These are phyloP conservation scores for Catostomus latipinnis DNA, from an alignment of 2,797 vertebrate genomes.

Conservation along the genomic window DNA sequence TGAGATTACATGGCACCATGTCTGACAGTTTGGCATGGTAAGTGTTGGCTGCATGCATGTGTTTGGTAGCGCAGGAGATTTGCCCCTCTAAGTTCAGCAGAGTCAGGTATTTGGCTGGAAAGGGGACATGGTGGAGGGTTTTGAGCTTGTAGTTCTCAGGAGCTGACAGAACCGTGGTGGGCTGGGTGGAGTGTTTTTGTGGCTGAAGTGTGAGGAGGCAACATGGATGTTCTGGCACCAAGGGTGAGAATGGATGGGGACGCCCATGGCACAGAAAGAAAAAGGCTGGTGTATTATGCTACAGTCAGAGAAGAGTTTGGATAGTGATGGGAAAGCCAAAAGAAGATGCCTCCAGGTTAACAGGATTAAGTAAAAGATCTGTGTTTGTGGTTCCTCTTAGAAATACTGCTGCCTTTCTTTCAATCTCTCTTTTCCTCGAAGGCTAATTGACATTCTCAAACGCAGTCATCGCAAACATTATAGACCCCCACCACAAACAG, in stretches of 20 bases:
- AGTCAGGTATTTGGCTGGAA: conserved; percentile 59
- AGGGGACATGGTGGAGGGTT: conserved; percentile 34
- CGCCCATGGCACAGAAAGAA: conserved; percentile 26
- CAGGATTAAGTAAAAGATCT: conserved; percentile 60
- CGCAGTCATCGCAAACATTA: conserved; percentile 23
- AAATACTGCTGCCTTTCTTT: conserved; percentile 35
- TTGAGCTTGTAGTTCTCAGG: conserved; percentile 45
- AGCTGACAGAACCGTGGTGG: conserved; percentile 43
- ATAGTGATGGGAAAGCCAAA: conserved; percentile 28
- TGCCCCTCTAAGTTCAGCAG: conserved; percentile 49
- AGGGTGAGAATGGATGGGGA: conserved; percentile 23
- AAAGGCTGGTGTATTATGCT: conserved; percentile 22
- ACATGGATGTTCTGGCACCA: conserved; percentile 26
- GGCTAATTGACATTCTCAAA: conserved; percentile 35
- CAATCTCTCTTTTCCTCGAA: conserved; percentile 24
- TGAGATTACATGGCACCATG: conserved; percentile 60
- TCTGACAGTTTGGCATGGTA: conserved; percentile 53
- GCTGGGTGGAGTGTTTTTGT: conserved; percentile 23
- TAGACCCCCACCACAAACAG: conserved; percentile 25
- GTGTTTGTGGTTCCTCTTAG: conserved; percentile 53
- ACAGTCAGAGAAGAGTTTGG: conserved; percentile 25
- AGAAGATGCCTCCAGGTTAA: conserved; percentile 58
- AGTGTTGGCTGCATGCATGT: conserved; percentile 23
- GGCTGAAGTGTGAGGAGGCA: too few species aligned
- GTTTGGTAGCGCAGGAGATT: conserved; percentile 46